Conservation (phyloP, 2,797 vertebrate species). For the Thamnophis elegans region DNA sequence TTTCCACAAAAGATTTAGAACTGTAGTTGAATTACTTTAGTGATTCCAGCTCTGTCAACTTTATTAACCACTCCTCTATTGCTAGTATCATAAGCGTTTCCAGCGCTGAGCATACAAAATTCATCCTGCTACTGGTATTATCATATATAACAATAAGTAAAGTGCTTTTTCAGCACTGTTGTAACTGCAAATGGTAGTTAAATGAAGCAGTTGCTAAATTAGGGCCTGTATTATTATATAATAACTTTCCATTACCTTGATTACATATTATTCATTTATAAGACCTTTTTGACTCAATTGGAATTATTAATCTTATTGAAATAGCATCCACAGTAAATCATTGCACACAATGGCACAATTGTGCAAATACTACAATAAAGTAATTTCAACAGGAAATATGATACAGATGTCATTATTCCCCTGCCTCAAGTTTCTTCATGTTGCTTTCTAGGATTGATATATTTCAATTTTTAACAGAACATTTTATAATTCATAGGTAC, state of each 20-base stretch:
- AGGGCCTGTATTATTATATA: not conserved
- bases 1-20: not conserved
- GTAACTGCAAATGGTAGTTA: not conserved
- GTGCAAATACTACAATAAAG: not conserved
- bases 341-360: not conserved
- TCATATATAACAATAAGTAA: not conserved
- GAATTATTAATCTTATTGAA: not conserved
- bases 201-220: not conserved
- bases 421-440: not conserved
- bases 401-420: not conserved
- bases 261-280: not conserved
- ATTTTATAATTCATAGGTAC: not conserved
- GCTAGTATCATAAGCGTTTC: not conserved
- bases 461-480: not conserved
- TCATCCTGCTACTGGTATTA: not conserved
- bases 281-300: not conserved
- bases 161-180: not conserved
- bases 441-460: not conserved
- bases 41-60: not conserved
- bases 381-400: not conserved
- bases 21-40: not conserved
- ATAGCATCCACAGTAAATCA: not conserved
- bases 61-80: not conserved
- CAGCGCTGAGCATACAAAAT: not conserved
- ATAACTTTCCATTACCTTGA: not conserved